A percentile compares a stretch with the other conserved stretches of the same genome.
Conservation (phyloP, 2,797 vertebrate species). For the Cryptoblepharus egeriae region DNA sequence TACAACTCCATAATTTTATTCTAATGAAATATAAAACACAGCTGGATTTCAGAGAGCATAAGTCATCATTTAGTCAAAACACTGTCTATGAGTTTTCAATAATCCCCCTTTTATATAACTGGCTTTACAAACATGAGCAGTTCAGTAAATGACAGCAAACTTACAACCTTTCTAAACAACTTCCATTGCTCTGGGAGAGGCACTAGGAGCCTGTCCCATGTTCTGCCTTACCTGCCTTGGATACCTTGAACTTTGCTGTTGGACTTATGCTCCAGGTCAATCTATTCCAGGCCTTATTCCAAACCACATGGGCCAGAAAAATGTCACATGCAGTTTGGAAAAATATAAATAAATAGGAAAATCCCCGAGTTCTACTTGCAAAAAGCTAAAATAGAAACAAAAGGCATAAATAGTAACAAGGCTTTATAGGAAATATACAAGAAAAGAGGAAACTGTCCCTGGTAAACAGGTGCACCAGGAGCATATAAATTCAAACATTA, state of each 20-base stretch:
- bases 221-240: background rate
- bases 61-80: slow-evolving; percentile 43
- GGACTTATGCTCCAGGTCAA: background rate
- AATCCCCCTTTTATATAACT: slow-evolving; percentile 6
- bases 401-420: too few relatives aligned
- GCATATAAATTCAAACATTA: background rate
- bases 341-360: background rate
- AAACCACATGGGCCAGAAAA: background rate
- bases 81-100: slow-evolving; percentile 28
- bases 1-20: slow-evolving; percentile 41
- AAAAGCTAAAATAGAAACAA: too few relatives aligned
- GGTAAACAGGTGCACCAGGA: background rate
- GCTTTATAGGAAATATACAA: background rate
- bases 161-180: too few relatives aligned
- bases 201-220: background rate
- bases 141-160: background rate
- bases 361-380: background rate
- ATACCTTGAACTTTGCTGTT: background rate
- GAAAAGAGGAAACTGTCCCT: background rate
- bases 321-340: background rate
- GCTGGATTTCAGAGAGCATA: slow-evolving; percentile 55
- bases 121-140: background rate
- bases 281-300: background rate
- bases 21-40: slow-evolving; percentile 61
- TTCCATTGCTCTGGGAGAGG: background rate